Base-by-base conservation (phyloP, 1,140 invertebrate genomes). In the Plodia interpunctella region DNA sequence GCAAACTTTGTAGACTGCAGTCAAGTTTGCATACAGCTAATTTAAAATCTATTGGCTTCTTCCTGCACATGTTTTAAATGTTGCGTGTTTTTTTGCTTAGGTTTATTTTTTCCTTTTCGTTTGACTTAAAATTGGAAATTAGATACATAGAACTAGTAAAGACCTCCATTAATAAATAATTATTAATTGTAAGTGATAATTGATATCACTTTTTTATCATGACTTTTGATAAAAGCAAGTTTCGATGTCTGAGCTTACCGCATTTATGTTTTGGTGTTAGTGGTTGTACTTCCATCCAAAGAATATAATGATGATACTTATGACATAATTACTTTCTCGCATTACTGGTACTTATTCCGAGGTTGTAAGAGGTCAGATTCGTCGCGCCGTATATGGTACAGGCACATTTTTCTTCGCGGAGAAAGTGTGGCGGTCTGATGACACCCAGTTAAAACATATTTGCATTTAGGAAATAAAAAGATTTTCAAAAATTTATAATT, bases 391-490 rank as follows among this genome's bases (percentile, higher is more conserved):
- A 81, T 66, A 85, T 83, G 84, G 80, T 71, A 60, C 63, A 32
- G 62, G 66, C 70, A 71, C 70, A 82, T 85, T 85, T 87, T 83
- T 80, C 79, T 74, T 74, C 65, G 52, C 63, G 62, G 80, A 76
- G 82, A 87, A 87, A 87, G 82, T 83, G 83, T 81, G 21, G n/a
- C 19, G 21, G 51, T 32, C 5, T 6, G 38, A 44, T 44, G 38
- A 56, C 70, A 72, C 74, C 77, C 75, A n/a, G n/a, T 86, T 78
- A 84, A 32, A 6, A 81, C 67, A 78, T 80, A 82, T 80, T 86
- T 84, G 80, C 80, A 83, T 85, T 82, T 76, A 44, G 10, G 2
- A 44, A 44, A 44, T 8, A 8, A 28, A 28, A 28, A 28, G 9
- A 28, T 9, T 28, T 3, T 28, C 28, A 3, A 28, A 28, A n/a